Percentiles rank a stretch among this genome's conserved stretches.
Evolutionary conservation across 2,797 vertebrate genomes (phyloP).

Genomic region (Huso huso): DNA sequence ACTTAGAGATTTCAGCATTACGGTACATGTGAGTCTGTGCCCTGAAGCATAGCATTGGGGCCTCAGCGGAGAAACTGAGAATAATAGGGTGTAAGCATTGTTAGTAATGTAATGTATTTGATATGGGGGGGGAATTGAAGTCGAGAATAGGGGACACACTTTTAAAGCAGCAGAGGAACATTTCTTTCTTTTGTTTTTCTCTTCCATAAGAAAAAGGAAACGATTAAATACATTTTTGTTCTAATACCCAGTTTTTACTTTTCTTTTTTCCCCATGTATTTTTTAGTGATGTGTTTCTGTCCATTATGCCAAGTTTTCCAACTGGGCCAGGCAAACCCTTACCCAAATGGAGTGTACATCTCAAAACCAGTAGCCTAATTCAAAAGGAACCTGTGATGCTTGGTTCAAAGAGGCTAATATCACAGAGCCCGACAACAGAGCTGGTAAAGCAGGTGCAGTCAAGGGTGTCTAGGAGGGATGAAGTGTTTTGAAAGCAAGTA

Average conservation of each 20-base stretch:
- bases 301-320: background rate
- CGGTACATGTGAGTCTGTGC: slow-evolving; percentile 51
- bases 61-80: slow-evolving; percentile 26
- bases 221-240: too few species aligned
- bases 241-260: too few species aligned
- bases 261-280: background rate
- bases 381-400: too few species aligned
- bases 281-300: background rate
- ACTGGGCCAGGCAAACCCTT: too few species aligned
- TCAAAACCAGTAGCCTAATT: too few species aligned
- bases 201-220: background rate
- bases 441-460: background rate
- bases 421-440: too few species aligned
- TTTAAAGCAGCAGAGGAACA: slow-evolving; percentile 3
- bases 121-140: slow-evolving; percentile 14
- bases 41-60: slow-evolving; percentile 50
- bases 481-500: background rate
- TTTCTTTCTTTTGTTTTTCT: slow-evolving; percentile 13
- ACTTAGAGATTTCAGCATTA: slow-evolving; percentile 63
- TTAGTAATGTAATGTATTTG: slow-evolving; percentile 26
- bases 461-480: background rate
- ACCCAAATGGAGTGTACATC: too few species aligned
- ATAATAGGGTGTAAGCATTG: slow-evolving; percentile 20
- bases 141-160: slow-evolving; percentile 8
- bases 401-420: too few species aligned